Conservation (phyloP, 2,888 invertebrate genomes). For the Papilio elwesi region DNA sequence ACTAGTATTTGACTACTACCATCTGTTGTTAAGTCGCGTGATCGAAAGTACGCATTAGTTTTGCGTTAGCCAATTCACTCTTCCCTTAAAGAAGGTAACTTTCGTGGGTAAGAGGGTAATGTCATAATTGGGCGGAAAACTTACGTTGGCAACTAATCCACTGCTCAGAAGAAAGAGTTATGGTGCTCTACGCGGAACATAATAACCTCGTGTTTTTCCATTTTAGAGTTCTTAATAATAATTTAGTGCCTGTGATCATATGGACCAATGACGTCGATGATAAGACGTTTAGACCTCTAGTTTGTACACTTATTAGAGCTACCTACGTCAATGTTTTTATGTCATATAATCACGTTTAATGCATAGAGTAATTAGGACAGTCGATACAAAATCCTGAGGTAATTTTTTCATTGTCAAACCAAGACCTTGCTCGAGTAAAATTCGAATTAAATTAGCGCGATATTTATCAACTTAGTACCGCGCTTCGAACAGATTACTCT, state of each 20-base stretch:
- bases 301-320: background rate
- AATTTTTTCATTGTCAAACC: background rate
- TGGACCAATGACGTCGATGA: background rate
- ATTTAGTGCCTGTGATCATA: background rate
- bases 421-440: background rate
- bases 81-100: too few relatives aligned
- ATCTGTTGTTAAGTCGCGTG: too few relatives aligned
- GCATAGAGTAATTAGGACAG: constrained; percentile 16
- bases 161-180: too few relatives aligned
- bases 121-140: too few relatives aligned
- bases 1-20: too few relatives aligned
- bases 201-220: too few relatives aligned
- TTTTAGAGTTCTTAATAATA: background rate
- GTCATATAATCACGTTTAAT: constrained; percentile 17
- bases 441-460: background rate
- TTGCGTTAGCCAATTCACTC: too few relatives aligned
- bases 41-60: too few relatives aligned
- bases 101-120: too few relatives aligned
- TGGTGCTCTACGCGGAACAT: too few relatives aligned
- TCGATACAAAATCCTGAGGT: constrained; percentile 10
- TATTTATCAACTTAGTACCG: background rate
- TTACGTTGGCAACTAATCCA: too few relatives aligned
- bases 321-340: constrained; percentile 2
- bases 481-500: background rate
- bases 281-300: constrained; percentile 1